Evolutionary conservation across 1,140 invertebrate species (phyloP).

Genomic region (Penaeus chinensis): DNA sequence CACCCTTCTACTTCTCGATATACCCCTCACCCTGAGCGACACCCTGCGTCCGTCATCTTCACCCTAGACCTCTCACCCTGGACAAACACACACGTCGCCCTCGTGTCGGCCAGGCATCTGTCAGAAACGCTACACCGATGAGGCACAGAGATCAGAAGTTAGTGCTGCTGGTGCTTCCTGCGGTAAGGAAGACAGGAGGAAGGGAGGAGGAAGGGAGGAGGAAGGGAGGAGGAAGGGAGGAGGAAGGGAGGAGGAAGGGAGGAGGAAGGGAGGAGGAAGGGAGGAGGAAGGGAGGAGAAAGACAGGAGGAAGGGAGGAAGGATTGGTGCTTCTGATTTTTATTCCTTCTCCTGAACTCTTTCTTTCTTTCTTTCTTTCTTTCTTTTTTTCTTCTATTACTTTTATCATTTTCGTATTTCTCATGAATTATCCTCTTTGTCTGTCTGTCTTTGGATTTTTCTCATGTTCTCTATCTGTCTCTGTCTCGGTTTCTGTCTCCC

Average conservation of each 20-base stretch:
- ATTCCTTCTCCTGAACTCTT: background rate
- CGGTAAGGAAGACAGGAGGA: conserved; percentile 4
- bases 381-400: background rate
- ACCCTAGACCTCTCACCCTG: too few species aligned
- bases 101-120: too few species aligned
- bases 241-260: too few species aligned
- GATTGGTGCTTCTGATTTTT: conserved; percentile 2
- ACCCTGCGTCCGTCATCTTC: too few species aligned
- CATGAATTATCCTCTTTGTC: background rate
- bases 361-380: background rate
- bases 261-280: background rate
- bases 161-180: too few species aligned
- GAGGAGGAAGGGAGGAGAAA: too few species aligned
- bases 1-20: background rate
- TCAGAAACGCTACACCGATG: too few species aligned
- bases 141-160: too few species aligned
- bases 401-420: background rate
- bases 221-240: too few species aligned
- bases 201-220: background rate
- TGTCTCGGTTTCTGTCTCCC: too few species aligned
- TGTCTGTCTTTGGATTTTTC: background rate
- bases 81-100: too few species aligned
- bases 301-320: background rate
- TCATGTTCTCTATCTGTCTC: background rate
- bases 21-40: too few species aligned